Percentiles rank a stretch among this genome's conserved stretches.
Evolutionary conservation across 2,113 vertebrate genomes (phyloP).

Genomic region (Oriolus oriolus): DNA sequence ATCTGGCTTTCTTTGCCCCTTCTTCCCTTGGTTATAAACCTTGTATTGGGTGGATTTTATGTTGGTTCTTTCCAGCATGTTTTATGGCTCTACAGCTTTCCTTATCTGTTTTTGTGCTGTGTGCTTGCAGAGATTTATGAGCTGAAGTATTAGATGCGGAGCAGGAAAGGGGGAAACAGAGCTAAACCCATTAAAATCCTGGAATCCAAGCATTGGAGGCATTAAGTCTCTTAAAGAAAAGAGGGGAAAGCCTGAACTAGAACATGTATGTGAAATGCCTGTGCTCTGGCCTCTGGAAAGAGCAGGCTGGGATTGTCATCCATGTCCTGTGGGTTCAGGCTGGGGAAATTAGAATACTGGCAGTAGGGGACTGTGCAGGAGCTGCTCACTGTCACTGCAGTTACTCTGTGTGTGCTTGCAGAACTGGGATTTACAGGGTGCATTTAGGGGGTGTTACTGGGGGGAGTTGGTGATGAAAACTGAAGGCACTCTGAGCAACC

Average conservation of each 20-base stretch:
- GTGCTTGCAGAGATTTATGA: constrained; percentile 33
- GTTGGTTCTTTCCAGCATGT: neutral
- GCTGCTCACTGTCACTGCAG: neutral
- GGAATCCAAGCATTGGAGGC: neutral
- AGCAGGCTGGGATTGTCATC: neutral
- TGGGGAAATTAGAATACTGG: neutral
- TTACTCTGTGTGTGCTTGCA: accelerated
- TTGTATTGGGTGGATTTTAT: neutral
- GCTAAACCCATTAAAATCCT: constrained; percentile 10
- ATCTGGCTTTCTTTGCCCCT: neutral
- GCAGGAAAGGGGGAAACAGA: constrained; percentile 1
- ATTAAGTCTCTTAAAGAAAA: neutral
- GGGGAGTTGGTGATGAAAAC: neutral
- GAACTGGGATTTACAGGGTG: neutral
- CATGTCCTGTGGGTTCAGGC: neutral
- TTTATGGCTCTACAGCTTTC: neutral
- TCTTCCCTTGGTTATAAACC: neutral
- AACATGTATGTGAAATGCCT: neutral
- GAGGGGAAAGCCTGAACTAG: neutral
- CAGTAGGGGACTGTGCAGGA: neutral
- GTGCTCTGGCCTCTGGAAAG: neutral
- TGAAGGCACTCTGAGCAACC: neutral
- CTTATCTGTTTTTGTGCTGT: constrained; percentile 33
- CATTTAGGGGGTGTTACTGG: no score
- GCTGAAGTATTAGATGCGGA: constrained; percentile 23